Base-by-base conservation (phyloP, 2,797 vertebrate genomes). In the Gallinago solitaria region DNA sequence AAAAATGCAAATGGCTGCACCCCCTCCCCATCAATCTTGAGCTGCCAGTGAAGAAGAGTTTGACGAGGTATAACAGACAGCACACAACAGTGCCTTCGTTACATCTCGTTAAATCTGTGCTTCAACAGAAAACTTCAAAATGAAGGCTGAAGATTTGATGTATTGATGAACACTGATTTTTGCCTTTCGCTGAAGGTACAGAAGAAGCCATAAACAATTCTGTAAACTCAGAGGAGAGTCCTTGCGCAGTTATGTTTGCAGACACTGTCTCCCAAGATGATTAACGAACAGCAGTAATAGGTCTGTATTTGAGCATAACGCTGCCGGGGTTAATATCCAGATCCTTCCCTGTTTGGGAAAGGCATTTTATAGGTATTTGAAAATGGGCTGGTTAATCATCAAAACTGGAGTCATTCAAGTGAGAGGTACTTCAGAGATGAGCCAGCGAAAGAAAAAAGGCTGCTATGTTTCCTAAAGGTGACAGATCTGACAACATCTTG, bases 371-470 rank as follows among this genome's bases (percentile, higher is more conserved):
- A 68, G 81, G 63, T 89, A 75, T 83, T 79, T 77, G 60, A 94
- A 89, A 93, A 77, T 63, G 64, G 56, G 68, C 60, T 93, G 75
- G 92, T 91, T 96, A 95, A 90, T 93, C 71, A 95, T 93, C 81
- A 93, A 82, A 96, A 90, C 37, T 59, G 82, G 82, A 95, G 41
- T 92, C 45, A 75, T 53, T 91, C 84, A 87, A 81, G 73, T 12
- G 1, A 85, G 45, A 94, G 69, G 53, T 45, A 27, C n/a, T 74
- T 73, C 63, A 73, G 77, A 87, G 70, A 93, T 63, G 80, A 87
- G 64, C 30, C 71, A 89, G 68, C 1, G 5, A 60, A 11, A 59
- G 33, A 15, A 57, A 87, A 87, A 89, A 82, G 30, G 24, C 41
- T 83, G 78, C 33, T 84, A 6, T 64, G 47, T 59, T 83, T 87